These are phyloP conservation scores for Asobara japonica DNA, from an alignment of 1,140 invertebrate genomes.

Conservation along the genomic window DNA sequence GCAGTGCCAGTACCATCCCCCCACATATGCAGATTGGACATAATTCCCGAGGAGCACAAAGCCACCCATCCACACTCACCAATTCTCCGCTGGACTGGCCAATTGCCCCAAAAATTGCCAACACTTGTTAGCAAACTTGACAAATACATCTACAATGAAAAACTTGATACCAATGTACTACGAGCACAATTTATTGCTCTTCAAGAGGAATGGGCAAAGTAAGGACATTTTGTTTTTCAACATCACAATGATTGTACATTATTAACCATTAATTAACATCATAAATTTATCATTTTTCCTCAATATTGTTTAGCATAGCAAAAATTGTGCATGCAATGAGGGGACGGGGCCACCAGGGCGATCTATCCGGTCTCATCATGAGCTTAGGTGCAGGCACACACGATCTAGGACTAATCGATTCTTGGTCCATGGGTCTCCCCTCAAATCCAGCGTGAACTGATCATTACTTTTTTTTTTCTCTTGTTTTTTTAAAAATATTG, in stretches of 20 bases:
- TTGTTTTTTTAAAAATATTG: not conserved
- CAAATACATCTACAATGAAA: conserved; percentile 63
- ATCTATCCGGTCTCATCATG: conserved; percentile 59
- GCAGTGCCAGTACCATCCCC: conserved; percentile 61
- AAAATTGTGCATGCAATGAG: conserved; percentile 61
- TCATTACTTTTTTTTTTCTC: conserved; percentile 3
- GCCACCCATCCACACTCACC: conserved; percentile 48
- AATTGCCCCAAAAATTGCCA: conserved; percentile 61
- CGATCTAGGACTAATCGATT: conserved; percentile 59
- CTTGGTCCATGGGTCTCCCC: conserved; percentile 62
- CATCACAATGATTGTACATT: conserved; percentile 13
- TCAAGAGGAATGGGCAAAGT: conserved; percentile 66
- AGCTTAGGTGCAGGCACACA: conserved; percentile 62
- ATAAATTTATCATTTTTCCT: not conserved
- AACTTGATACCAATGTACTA: conserved; percentile 57
- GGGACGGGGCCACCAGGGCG: conserved; percentile 51
- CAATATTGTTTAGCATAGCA: conserved; percentile 52
- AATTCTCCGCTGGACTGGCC: conserved; percentile 58
- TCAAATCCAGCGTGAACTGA: conserved; percentile 55
- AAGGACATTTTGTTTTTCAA: conserved; percentile 37
- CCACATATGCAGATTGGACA: conserved; percentile 61
- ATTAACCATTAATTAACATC: not conserved
- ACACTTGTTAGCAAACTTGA: conserved; percentile 62
- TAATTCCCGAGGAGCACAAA: conserved; percentile 55
- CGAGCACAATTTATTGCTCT: conserved; percentile 61